A percentile compares a stretch with the other conserved stretches of the same genome.
Conservation (phyloP, 2,113 vertebrate species). For the Poeciliopsis retropinna region DNA sequence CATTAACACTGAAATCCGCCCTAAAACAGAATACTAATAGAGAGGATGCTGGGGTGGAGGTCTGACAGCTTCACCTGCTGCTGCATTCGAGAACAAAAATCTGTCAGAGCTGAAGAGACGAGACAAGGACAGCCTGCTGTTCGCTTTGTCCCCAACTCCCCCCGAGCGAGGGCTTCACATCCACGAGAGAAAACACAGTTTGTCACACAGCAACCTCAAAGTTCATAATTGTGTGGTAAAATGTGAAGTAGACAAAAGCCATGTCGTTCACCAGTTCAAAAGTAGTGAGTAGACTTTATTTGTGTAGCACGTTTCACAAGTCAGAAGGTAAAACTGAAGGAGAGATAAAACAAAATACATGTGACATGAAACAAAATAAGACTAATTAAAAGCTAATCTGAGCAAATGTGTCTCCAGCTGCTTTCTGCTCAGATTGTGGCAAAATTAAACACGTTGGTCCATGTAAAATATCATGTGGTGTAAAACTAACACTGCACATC, state of each 20-base stretch:
- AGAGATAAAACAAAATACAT: no score
- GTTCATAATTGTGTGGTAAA: no score
- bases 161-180: neutral
- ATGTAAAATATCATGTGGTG: neutral
- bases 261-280: no score
- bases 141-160: neutral
- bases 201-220: no score
- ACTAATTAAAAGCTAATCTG: no score
- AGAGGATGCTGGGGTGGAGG: constrained; percentile 16
- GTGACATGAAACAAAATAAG: no score
- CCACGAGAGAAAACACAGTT: neutral
- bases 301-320: no score
- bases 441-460: neutral
- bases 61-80: constrained; percentile 17
- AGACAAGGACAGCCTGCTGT: constrained; percentile 18
- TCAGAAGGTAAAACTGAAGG: no score
- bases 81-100: constrained; percentile 30
- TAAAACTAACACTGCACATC: neutral
- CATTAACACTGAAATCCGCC: constrained; percentile 49
- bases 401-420: neutral
- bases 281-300: no score
- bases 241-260: no score
- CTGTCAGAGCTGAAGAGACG: constrained; percentile 26
- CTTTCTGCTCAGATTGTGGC: neutral
- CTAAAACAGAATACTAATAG: constrained; percentile 52